Conservation (phyloP, 2,888 invertebrate genomes). For the Cancer borealis region DNA sequence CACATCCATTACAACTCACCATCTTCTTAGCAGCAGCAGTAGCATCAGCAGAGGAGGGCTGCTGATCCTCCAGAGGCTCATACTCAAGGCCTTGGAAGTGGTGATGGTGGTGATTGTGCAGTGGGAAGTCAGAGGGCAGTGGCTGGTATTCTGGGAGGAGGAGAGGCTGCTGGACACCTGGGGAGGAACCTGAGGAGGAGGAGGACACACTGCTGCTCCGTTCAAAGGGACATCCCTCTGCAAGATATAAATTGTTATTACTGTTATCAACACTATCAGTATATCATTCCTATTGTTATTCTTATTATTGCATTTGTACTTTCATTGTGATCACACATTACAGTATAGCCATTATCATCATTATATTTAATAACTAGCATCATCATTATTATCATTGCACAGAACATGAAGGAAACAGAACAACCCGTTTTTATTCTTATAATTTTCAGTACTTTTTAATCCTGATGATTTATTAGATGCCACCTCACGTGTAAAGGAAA, state of each 20-base stretch:
- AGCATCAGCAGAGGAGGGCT: neutral
- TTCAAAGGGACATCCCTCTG: slow-evolving; percentile 54
- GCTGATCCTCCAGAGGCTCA: slow-evolving; percentile 45
- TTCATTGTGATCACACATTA: too few relatives aligned
- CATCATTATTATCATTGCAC: too few relatives aligned
- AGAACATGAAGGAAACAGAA: too few relatives aligned
- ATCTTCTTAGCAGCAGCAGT: slow-evolving; percentile 43
- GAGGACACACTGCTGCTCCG: slow-evolving; percentile 63
- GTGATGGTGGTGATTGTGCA: slow-evolving; percentile 26
- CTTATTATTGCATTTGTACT: too few relatives aligned
- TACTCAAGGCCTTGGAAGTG: slow-evolving; percentile 48
- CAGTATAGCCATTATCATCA: too few relatives aligned
- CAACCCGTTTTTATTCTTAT: too few relatives aligned
- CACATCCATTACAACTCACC: slow-evolving; percentile 5
- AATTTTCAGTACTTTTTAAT: too few relatives aligned
- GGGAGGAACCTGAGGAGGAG: slow-evolving; percentile 60
- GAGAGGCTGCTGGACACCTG: slow-evolving; percentile 58
- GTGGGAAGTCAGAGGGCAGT: slow-evolving; percentile 14
- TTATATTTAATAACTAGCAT: too few relatives aligned
- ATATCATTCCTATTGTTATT: too few relatives aligned
- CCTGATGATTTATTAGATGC: too few relatives aligned
- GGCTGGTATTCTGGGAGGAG: slow-evolving; percentile 61
- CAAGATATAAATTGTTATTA: neutral
- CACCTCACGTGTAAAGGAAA: neutral
- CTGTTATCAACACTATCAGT: too few relatives aligned